These are phyloP conservation scores for Crotalus adamanteus DNA, from an alignment of 2,797 vertebrate genomes.

Conservation along the genomic window DNA sequence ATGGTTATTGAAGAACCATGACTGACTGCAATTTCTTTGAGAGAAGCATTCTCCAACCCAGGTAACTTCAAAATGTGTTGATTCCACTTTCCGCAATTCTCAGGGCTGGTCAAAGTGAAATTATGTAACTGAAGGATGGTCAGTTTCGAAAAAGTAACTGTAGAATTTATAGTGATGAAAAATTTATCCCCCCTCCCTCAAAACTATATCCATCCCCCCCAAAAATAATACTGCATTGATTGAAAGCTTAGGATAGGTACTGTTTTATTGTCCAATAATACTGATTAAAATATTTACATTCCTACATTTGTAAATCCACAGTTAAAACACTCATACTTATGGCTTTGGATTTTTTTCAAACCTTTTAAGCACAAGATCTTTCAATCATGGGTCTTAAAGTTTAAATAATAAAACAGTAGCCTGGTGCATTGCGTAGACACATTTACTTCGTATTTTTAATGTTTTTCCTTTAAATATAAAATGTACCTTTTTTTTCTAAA, in stretches of 20 bases:
- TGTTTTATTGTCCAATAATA: conserved; percentile 78
- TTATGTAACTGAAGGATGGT: not conserved
- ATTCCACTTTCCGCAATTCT: not conserved
- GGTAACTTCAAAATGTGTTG: not conserved
- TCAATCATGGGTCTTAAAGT: conserved; percentile 64
- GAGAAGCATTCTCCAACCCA: not conserved
- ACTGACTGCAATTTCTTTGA: not conserved
- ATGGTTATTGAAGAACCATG: not conserved
- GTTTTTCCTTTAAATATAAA: conserved; percentile 61
- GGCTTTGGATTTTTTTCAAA: conserved; percentile 67
- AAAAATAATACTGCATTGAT: conserved; percentile 67
- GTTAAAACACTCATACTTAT: conserved; percentile 73
- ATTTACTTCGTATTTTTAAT: conserved; percentile 64
- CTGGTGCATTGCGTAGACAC: conserved; percentile 68
- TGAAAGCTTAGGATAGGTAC: conserved; percentile 63
- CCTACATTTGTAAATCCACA: conserved; percentile 69
- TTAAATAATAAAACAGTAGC: conserved; percentile 66
- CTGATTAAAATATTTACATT: conserved; percentile 78
- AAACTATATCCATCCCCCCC: conserved; percentile 38
- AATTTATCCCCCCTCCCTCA: not conserved
- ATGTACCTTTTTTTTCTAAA: conserved; percentile 45
- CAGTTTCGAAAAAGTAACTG: not conserved
- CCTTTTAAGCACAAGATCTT: conserved; percentile 67
- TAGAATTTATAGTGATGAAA: not conserved
- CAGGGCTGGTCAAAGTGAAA: not conserved